Percentiles rank a stretch among this genome's conserved stretches.
Evolutionary conservation across 2,113 vertebrate genomes (phyloP).

Genomic region (Brienomyrus brachyistius): DNA sequence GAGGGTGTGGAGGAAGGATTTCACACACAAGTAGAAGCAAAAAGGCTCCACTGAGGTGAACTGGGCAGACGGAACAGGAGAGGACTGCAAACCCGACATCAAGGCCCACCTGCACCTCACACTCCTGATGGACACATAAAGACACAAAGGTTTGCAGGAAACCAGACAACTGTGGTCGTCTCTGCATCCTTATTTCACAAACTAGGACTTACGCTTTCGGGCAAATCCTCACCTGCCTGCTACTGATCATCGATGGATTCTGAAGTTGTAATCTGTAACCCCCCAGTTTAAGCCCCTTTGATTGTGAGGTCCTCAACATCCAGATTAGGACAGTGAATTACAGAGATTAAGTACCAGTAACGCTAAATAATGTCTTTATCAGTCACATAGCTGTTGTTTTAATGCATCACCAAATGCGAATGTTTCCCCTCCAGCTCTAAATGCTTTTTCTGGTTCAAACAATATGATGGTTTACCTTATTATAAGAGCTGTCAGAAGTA

Average conservation of each 20-base stretch:
- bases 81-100: not conserved
- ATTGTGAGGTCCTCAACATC: not conserved
- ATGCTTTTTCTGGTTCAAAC: not conserved
- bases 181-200: not conserved
- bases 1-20: not conserved
- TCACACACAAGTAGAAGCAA: constrained; percentile 3
- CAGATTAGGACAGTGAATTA: not conserved
- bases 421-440: not conserved
- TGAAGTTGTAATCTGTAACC: not conserved
- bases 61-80: not conserved
- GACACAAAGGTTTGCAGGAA: not conserved
- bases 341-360: not conserved
- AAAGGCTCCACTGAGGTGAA: too few species aligned
- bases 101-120: not conserved
- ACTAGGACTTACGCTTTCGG: not conserved
- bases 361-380: not conserved
- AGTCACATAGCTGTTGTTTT: not conserved
- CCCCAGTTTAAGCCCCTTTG: not conserved
- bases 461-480: not conserved
- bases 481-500: not conserved
- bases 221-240: not conserved
- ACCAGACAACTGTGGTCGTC: not conserved
- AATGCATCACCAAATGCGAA: not conserved
- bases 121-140: not conserved
- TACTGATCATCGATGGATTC: not conserved